phyloP scores from a whole-genome alignment of 2,113 vertebrate genomes.

The Phylloscopus whistleri region DNA sequence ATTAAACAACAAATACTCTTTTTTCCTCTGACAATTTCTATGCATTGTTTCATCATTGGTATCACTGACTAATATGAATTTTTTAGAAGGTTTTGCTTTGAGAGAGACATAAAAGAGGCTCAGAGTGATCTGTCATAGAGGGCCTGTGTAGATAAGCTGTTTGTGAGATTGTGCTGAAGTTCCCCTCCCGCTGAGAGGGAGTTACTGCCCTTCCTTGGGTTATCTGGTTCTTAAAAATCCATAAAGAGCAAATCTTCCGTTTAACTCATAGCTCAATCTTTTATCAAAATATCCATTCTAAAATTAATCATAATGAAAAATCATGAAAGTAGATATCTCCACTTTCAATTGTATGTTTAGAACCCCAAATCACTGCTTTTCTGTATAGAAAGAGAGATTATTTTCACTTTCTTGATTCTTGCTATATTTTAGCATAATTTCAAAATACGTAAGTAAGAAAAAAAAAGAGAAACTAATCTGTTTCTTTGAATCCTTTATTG shows the following conservation, averaged over 20 bases:
- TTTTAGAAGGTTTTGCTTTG: not conserved
- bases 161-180: not conserved
- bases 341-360: not conserved
- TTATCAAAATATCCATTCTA: not conserved
- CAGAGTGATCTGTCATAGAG: not conserved
- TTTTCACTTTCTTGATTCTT: not conserved
- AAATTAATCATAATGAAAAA: not conserved
- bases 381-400: not conserved
- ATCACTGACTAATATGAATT: not conserved
- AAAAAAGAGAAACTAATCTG: not conserved
- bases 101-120: not conserved
- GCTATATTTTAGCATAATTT: not conserved
- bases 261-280: not conserved
- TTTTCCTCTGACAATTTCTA: not conserved
- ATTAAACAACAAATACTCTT: not conserved
- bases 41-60: not conserved
- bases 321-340: not conserved
- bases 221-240: not conserved
- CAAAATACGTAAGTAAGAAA: not conserved
- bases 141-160: fast-evolving
- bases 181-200: not conserved
- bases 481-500: not conserved
- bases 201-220: not conserved
- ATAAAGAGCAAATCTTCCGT: not conserved
- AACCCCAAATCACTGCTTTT: not conserved